Base-by-base conservation (phyloP, 2,888 invertebrate genomes). In the Endomychus coccineus region DNA sequence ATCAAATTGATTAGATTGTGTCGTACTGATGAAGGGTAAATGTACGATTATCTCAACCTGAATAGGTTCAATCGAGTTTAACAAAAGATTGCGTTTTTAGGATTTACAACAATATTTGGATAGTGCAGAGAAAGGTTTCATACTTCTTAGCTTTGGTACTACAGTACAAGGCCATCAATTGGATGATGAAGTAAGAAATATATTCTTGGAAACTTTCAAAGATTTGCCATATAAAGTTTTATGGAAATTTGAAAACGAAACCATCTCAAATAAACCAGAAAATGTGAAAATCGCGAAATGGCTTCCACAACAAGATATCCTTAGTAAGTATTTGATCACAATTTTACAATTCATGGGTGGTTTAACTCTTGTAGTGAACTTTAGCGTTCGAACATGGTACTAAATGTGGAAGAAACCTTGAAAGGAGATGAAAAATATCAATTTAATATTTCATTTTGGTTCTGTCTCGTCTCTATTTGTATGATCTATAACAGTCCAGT, bases 91-190 rank as follows among this genome's bases (percentile, higher is more conserved):
- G 7, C 6, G n/a, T 30, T 44, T 43, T 25, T 39, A 66, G 66
- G 59, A 64, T 30, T 34, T 66, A 10, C 41, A 61, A 46, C 25
- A 40, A 11, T 64, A 56, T 45, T 37, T 66, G 42, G 59, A 66
- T 36, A 42, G 48, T 5, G 52, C 62, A 3, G 42, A 45, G 19
- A 36, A 61, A 9, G 67, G 66, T n/a, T 60, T 55, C 3, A 55
- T 67, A n/a, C 60, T 61, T 39, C 62, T 66, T 39, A 64, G 66
- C 42, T 50, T 70, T 37, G 70, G 70, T 2, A 59, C 64, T 2
- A 57, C 61, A 25, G 52, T 66, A 2, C 58, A 60, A 43, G 58
- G 58, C 21, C 45, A 50, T 11, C 42, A 54, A 23, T 40, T 68
- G 29, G 44, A 56, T 7, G 38, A 45, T 14, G 41, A 57, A 17